Evolutionary conservation across 2,797 vertebrate genomes (phyloP), one percentile per base, ranked within the genome.

Genomic region (Ctenosaura bakeri): DNA sequence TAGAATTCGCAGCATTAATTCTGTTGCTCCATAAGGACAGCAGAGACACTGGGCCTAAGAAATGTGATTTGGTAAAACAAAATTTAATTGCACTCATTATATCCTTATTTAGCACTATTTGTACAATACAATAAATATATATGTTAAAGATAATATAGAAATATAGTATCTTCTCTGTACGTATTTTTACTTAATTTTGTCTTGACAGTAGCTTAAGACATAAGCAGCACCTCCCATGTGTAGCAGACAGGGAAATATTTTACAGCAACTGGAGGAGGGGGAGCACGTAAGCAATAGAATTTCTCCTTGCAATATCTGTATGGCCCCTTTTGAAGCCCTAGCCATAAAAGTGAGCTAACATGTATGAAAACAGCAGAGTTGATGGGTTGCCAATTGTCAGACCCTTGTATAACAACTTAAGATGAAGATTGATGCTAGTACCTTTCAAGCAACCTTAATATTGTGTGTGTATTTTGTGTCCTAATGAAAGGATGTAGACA

Each of bases 21-120:
- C 99, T 98, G 93, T 98, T 99, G 96, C 98, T 99, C 99, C 99
- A 99, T 94, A 99, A 96, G 54, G 98, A 97, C 69, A 99, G 97
- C 91, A 99, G 98, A 0, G 99, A 99, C 92, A 99, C 98, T 0
- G 99, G 99, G 76, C 99, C 99, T 99, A 95, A 83, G 86, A 92
- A 90, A 92, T 62, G 0, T 56, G 92, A 24, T 56, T 90, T 35
- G 66, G 73, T 87, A 89, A 46, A 95, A 89, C n/a, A 90, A 14
- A 93, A 54, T 46, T 26, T 38, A 90, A 87, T 56, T 10, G 1
- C 56, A 42, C 6, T 66, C 8, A 84, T 80, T 87, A 69, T 56
- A 46, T 86, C 46, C 66, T 59, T 26, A 13, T 64, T 54, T 84
- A 66, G 4, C 24, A n/a, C 38, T 32, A 42, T 13, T 24, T 12